Conservation (phyloP, 2,888 invertebrate genomes). For the Cataglyphis rosenhaueri region DNA sequence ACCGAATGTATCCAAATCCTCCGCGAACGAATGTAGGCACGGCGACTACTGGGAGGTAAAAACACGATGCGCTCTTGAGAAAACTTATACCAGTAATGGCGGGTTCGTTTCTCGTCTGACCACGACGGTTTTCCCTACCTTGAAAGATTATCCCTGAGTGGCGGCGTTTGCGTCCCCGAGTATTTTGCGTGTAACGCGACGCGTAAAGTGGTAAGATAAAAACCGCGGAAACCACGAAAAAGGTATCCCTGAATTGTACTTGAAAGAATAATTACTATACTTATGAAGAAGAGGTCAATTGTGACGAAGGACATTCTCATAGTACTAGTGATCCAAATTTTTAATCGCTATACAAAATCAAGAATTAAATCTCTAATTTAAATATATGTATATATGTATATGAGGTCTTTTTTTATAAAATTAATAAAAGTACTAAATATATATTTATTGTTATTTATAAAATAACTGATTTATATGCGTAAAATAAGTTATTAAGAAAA, state of each 20-base stretch:
- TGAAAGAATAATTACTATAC: constrained; percentile 17
- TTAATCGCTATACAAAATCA: neutral
- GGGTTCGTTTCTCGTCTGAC: constrained; percentile 40
- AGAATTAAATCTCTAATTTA: neutral
- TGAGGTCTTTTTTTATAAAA: neutral
- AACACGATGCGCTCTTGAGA: constrained; percentile 29
- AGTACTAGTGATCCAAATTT: neutral
- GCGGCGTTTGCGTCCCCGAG: constrained; percentile 24
- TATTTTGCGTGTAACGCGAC: constrained; percentile 47
- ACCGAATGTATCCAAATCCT: constrained; percentile 69
- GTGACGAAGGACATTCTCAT: neutral
- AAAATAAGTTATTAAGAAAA: neutral
- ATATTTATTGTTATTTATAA: neutral
- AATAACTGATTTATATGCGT: neutral
- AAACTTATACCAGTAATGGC: constrained; percentile 51
- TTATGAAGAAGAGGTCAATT: neutral
- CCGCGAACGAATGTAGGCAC: constrained; percentile 65
- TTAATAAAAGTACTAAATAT: neutral
- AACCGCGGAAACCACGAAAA: constrained; percentile 20
- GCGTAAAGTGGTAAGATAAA: constrained; percentile 45
- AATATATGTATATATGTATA: neutral
- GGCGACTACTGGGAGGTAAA: constrained; percentile 66
- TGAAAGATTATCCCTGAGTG: constrained; percentile 54
- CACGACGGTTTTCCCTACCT: constrained; percentile 31
- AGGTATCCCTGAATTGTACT: constrained; percentile 24